phyloP scores from a whole-genome alignment of 2,113 vertebrate genomes.

The Callipepla californica region DNA sequence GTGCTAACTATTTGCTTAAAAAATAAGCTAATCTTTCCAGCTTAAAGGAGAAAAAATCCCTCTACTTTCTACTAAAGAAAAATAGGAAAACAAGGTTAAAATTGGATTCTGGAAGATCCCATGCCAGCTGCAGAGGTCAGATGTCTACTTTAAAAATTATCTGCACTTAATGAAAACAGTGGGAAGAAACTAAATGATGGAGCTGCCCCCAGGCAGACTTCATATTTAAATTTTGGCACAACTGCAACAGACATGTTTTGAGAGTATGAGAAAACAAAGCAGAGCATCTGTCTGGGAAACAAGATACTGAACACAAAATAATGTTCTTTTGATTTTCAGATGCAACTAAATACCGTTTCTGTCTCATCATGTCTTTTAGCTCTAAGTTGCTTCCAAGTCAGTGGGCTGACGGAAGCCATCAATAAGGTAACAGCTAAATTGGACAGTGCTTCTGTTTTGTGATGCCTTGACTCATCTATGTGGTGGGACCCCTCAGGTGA shows the following conservation, averaged over 20 bases:
- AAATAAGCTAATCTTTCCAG: background rate
- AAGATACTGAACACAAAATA: background rate
- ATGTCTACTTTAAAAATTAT: background rate
- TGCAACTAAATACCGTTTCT: background rate
- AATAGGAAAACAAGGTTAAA: background rate
- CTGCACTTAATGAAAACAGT: background rate
- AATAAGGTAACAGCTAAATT: background rate
- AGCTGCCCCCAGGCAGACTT: background rate
- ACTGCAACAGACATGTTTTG: background rate
- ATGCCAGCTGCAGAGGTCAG: background rate
- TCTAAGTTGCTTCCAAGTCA: background rate
- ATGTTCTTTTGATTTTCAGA: background rate
- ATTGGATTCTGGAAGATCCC: background rate
- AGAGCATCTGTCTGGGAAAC: background rate
- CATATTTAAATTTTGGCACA: background rate
- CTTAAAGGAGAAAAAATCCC: background rate
- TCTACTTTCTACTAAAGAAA: background rate
- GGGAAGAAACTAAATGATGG: background rate
- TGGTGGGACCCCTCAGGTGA: background rate
- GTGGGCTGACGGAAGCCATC: background rate
- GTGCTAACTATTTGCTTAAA: background rate
- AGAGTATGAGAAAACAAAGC: background rate
- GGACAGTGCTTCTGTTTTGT: background rate
- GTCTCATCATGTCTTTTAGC: background rate
- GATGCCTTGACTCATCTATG: background rate